These are phyloP conservation scores for Apamea crenata DNA, from an alignment of 2,888 invertebrate species.

Conservation along the genomic window DNA sequence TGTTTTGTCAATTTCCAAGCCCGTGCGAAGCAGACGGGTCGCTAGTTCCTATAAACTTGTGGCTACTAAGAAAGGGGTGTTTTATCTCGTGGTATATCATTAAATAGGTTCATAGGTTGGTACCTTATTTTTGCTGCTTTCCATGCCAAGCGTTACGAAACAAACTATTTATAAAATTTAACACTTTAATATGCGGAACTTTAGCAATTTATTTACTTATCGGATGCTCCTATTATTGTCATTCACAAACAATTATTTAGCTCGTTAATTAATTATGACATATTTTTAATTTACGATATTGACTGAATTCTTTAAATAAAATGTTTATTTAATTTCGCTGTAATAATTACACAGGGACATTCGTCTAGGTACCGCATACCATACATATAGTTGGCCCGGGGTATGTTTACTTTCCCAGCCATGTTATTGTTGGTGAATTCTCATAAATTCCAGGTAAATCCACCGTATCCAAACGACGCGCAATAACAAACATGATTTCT, in stretches of 20 bases:
- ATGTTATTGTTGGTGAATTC: conserved; percentile 84
- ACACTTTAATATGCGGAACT: conserved; percentile 20
- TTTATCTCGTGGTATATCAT: background rate
- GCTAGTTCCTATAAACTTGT: too few species aligned
- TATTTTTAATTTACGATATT: conserved; percentile 18
- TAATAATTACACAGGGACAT: conserved; percentile 72
- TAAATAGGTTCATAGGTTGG: background rate
- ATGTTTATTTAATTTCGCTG: conserved; percentile 74
- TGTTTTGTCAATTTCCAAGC: too few species aligned
- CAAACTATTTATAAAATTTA: background rate
- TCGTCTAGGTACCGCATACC: conserved; percentile 61
- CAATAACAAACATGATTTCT: conserved; percentile 83
- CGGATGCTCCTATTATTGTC: conserved; percentile 1
- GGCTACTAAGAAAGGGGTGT: background rate
- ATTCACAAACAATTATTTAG: conserved; percentile 25
- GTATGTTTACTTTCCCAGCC: conserved; percentile 84
- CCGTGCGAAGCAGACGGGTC: too few species aligned
- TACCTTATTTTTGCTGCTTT: background rate
- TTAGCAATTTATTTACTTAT: conserved; percentile 34
- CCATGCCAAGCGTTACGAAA: background rate
- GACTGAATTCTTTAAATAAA: conserved; percentile 45
- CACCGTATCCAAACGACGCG: conserved; percentile 73
- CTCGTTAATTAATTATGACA: conserved; percentile 8
- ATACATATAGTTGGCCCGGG: conserved; percentile 45
- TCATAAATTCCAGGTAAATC: conserved; percentile 83